Base-by-base conservation (phyloP, 2,113 vertebrate species). In the Antennarius striatus region DNA sequence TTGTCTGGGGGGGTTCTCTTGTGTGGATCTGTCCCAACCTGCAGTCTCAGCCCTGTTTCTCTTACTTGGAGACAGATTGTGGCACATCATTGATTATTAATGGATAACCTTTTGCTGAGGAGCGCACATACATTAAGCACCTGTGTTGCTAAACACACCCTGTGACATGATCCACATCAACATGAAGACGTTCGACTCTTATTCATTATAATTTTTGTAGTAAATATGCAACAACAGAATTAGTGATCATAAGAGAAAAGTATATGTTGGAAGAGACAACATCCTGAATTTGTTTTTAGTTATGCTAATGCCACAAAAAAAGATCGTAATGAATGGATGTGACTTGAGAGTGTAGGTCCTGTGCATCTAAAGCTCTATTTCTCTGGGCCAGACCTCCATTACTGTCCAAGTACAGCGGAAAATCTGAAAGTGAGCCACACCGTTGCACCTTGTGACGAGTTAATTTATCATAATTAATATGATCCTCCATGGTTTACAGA, bases 131-230 rank as follows among this genome's bases (percentile, higher is more conserved):
- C 28, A 2, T 78, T 52, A 17, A 78, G 56, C 57, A 53, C 16
- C 22, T 64, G 54, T 69, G 56, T 36, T 73, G 45, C 68, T 17
- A 80, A 62, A 58, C 29, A 59, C 71, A 14, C 29, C 6, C 16
- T 63, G 63, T 73, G 6, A 71, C 40, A 74, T 67, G 66, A 75
- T 76, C 54, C 29, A 69, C 68, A 73, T 58, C 6, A 10, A 71
- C 63, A 59, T 16, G 1, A 17, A 73, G n/a, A 42, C 30, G 40
- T 68, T 15, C 56, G 81, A 78, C 62, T 83, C 60, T 36, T 36
- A 36, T 36, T 36, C 32, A 36, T 36, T 36, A 7, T 36, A 36
- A 5, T 36, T 36, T 36, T 52, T 36, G 5, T 14, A 68, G 12
- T 12, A 4, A 45, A 30, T 42, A 5, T 42, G 28, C 17, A 4